A percentile compares a stretch with the other conserved stretches of the same genome.
Conservation (phyloP, 2,797 vertebrate genomes). For the Hippopotamyrus pictus region DNA sequence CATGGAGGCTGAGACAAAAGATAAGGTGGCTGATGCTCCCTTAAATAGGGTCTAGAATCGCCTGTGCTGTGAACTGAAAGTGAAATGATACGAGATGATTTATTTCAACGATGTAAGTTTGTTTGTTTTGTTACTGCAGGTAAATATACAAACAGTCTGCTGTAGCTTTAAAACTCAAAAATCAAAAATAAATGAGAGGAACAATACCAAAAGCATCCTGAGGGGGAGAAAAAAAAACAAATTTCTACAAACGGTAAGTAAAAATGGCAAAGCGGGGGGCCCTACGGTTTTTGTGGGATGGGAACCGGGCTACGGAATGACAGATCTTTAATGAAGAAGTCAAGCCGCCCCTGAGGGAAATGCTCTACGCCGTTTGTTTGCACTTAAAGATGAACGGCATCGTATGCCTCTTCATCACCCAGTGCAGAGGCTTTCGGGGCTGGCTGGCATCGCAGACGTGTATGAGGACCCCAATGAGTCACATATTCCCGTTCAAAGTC, state of each 20-base stretch:
- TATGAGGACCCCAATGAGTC: not conserved
- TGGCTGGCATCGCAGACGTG: not conserved
- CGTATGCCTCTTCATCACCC: not conserved
- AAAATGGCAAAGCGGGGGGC: not conserved
- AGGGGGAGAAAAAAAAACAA: not conserved
- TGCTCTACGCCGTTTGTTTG: not conserved
- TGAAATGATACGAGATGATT: not conserved
- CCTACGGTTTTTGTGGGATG: not conserved
- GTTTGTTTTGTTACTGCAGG: not conserved
- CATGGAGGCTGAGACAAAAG: not conserved
- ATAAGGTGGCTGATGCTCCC: not conserved
- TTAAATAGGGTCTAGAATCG: not conserved
- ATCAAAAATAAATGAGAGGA: not conserved
- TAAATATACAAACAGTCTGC: not conserved
- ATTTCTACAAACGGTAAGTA: not conserved
- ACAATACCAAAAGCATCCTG: not conserved
- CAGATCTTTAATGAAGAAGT: slow-evolving; percentile 3
- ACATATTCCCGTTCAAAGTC: not conserved
- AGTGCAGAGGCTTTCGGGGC: not conserved
- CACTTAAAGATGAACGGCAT: not conserved
- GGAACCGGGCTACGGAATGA: not conserved
- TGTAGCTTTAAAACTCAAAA: not conserved
- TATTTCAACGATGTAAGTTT: not conserved
- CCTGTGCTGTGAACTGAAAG: not conserved
- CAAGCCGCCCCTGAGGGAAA: not conserved